Base-by-base conservation (phyloP, 2,888 invertebrate species). In the Synergus japonicus region DNA sequence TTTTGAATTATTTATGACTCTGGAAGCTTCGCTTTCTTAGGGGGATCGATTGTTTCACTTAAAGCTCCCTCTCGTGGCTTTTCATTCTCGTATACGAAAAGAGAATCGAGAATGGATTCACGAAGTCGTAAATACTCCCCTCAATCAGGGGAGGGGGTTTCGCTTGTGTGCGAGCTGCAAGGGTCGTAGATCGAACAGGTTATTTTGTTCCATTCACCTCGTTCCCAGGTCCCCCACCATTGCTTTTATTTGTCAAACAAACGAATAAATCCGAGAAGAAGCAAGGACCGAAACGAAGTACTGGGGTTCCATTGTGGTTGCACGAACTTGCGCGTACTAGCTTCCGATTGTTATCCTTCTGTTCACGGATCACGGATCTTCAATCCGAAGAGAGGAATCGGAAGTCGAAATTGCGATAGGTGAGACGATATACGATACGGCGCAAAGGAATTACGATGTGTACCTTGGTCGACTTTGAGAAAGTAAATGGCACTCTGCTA, bases 341-440 rank as follows among this genome's bases (percentile, higher is more conserved):
- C 29, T 67, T 18, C 67, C 69, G 78, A 67, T 81, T 81, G 80
- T 84, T 83, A 84, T 81, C 84, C 81, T 41, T 66, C 80, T 83
- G 80, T 84, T 84, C 82, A 84, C 83, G 84, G 84, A 84, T 84
- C 82, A 84, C 82, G 83, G 83, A 84, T 22, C 82, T 82, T 83
- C 79, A 83, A 82, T 83, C 64, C 29, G 49, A 81, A 78, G 78
- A 82, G 82, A 78, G 69, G 22, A 60, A 60, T 60, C 60, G 60
- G 60, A 60, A 22, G 22, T 60, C 4, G 22, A 60, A 22, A 60
- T 60, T 60, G 60, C 22, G 22, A 22, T 60, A 60, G 60, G 60
- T 60, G 60, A 60, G 60, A 60, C 60, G 60, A 22, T 22, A 60
- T 12, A 22, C 60, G 60, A 60, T 18, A 60, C 22, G 60, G 22